These are phyloP conservation scores for Melanocharis versteri DNA, from an alignment of 2,113 vertebrate genomes.

Conservation along the genomic window DNA sequence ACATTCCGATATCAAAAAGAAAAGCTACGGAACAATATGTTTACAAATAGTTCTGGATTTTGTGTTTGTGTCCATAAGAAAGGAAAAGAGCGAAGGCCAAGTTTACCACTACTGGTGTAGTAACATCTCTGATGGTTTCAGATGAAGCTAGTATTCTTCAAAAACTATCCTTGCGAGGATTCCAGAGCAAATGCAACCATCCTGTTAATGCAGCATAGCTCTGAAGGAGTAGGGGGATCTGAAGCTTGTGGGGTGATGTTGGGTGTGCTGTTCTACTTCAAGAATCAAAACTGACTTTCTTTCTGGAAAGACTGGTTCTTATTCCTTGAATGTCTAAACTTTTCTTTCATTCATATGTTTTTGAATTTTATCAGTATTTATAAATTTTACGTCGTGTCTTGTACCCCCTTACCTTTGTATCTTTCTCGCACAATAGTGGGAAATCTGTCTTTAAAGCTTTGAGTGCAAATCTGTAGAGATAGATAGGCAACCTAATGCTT, in stretches of 20 bases:
- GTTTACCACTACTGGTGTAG: neutral
- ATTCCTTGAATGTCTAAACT: neutral
- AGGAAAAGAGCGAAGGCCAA: neutral
- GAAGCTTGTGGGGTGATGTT: neutral
- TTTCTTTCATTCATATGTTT: neutral
- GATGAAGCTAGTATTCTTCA: neutral
- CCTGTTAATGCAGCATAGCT: neutral
- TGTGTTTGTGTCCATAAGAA: neutral
- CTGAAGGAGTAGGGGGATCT: neutral
- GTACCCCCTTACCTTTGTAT: neutral
- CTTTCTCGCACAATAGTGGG: neutral
- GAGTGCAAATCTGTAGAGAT: neutral
- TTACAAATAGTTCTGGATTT: neutral
- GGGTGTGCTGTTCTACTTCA: neutral
- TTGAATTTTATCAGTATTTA: neutral
- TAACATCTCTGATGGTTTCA: neutral
- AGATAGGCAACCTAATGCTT: neutral
- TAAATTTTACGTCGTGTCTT: neutral
- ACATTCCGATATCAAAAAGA: neutral
- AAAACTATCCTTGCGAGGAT: neutral
- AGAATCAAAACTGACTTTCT: neutral
- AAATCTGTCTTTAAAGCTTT: neutral
- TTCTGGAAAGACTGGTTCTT: neutral
- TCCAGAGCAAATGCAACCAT: neutral
- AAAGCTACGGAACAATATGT: neutral